Conservation (phyloP, 2,113 vertebrate species). For the Delphinapterus leucas region DNA sequence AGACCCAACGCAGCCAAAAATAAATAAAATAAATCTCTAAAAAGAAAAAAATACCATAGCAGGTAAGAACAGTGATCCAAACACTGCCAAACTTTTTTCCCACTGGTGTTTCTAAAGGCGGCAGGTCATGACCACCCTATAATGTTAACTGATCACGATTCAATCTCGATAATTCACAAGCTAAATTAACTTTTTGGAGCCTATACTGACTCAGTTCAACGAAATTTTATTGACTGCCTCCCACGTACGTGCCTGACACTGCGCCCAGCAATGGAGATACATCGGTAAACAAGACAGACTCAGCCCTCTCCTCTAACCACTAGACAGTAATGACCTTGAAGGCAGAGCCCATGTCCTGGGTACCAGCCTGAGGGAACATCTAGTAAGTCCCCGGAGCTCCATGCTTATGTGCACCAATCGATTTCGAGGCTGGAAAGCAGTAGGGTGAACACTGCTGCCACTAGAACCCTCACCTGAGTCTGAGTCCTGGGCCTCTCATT, state of each 20-base stretch:
- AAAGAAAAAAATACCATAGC: not conserved
- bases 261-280: not conserved
- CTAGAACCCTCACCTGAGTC: not conserved
- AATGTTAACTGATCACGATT: not conserved
- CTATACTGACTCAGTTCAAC: not conserved
- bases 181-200: not conserved
- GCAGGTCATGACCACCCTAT: not conserved
- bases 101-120: not conserved
- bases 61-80: not conserved
- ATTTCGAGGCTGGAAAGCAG: not conserved
- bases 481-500: not conserved
- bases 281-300: not conserved
- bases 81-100: not conserved
- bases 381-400: not conserved
- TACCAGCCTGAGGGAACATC: not conserved
- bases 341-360: not conserved
- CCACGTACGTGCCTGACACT: not conserved
- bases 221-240: not conserved
- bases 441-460: not conserved
- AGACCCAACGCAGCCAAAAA: no score
- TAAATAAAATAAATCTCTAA: no score
- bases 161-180: not conserved
- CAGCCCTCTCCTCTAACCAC: not conserved
- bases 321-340: not conserved
- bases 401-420: not conserved